Evolutionary conservation across 2,888 invertebrate genomes (phyloP), one percentile per base, ranked within the genome.

Genomic region (Drosophila eohydei): DNA sequence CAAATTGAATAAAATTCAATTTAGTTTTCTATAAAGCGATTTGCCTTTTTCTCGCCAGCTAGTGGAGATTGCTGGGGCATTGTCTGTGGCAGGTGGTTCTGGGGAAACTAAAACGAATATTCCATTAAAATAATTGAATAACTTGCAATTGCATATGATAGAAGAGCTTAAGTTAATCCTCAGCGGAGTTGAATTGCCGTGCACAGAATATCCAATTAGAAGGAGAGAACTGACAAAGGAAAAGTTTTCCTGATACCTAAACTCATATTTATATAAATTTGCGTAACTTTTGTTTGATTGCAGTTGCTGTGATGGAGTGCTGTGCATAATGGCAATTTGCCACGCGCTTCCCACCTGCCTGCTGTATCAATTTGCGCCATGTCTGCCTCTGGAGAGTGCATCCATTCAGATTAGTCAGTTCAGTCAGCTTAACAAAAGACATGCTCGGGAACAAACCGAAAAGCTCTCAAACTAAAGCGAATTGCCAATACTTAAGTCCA

Each of bases 91-190:
- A 48, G 28, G 51, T 64, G 64, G 32, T n/a, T 54, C 36, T 40
- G 52, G 9, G 51, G 43, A 81, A 80, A 68, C 60, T 55, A 68
- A 62, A 70, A 70, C 63, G 63, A 43, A 74, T 78, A 80, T 86
- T 82, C 84, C 76, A 88, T 89, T 88, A 88, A 83, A 88, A 83
- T 88, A 89, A 86, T 88, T 89, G 84, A 88, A 89, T 89, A 86
- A 86, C 76, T 89, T 89, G 69, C 72, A 78, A 74, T 71, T 79
- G 77, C 75, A 76, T 68, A 78, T 74, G 67, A 64, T 69, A 74
- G 59, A 71, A 72, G 70, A 75, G 89, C 86, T 89, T 80, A 88
- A 86, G 88, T 73, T 77, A 88, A 89, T 88, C 80, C 81, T 60
- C 59, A 28, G n/a, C n/a, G 21, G 30, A 38, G 41, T 2, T 32